Percentiles rank a stretch among this genome's conserved stretches.
Evolutionary conservation across 2,113 vertebrate species (phyloP).

Genomic region (Nanorana parkeri): DNA sequence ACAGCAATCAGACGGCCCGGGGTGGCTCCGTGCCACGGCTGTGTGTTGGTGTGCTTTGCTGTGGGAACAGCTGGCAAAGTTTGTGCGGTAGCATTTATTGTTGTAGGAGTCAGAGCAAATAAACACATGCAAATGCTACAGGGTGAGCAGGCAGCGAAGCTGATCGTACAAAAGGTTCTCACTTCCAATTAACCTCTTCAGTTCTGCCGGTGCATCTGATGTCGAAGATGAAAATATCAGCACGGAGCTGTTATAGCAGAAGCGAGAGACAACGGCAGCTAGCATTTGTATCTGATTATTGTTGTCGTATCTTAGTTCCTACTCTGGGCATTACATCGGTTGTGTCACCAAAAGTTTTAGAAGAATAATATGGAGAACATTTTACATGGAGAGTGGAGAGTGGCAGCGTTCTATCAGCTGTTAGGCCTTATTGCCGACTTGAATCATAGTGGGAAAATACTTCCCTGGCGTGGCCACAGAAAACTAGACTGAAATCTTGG

Average conservation of each 20-base stretch:
- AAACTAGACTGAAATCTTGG: too few species aligned
- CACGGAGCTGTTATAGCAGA: not conserved
- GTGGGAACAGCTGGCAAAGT: slow-evolving; percentile 41
- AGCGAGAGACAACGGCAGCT: not conserved
- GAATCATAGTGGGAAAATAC: too few species aligned
- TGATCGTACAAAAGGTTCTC: slow-evolving; percentile 31
- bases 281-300: slow-evolving; percentile 28
- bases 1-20: slow-evolving; percentile 24
- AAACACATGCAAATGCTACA: slow-evolving; percentile 46
- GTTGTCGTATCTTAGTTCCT: slow-evolving; percentile 8
- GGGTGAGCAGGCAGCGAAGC: slow-evolving; percentile 39
- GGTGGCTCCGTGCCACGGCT: slow-evolving; percentile 37
- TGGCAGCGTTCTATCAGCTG: too few species aligned
- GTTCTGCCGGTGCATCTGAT: not conserved
- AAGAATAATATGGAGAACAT: too few species aligned
- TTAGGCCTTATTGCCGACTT: too few species aligned
- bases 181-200: slow-evolving; percentile 40
- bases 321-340: too few species aligned
- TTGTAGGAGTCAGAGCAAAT: slow-evolving; percentile 41
- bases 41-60: slow-evolving; percentile 26
- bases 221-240: not conserved
- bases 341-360: too few species aligned
- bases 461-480: too few species aligned
- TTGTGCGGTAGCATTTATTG: slow-evolving; percentile 44
- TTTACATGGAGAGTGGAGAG: too few species aligned